phyloP scores from a whole-genome alignment of 1,140 invertebrate species.

The Contarinia nasturtii region DNA sequence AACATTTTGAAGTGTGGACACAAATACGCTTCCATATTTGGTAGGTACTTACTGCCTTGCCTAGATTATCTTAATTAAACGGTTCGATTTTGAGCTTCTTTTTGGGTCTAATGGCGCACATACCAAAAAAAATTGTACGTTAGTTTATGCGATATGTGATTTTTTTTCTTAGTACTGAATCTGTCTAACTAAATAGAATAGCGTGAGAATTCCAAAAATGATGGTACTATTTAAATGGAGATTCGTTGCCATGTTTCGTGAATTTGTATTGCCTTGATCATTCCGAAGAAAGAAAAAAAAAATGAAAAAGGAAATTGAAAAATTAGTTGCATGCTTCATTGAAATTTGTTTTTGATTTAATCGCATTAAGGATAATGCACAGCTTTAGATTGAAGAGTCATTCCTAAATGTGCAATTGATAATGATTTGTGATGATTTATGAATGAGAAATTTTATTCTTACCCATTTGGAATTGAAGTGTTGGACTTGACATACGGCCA shows the following conservation, averaged over 20 bases:
- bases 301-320: neutral
- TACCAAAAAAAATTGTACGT: too few species aligned
- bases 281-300: neutral
- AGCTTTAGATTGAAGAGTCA: too few species aligned
- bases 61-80: too few species aligned
- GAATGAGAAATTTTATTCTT: constrained; percentile 6
- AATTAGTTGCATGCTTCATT: neutral
- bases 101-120: too few species aligned
- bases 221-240: neutral
- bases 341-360: neutral
- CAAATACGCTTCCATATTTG: too few species aligned
- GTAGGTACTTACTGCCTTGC: too few species aligned
- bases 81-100: too few species aligned
- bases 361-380: too few species aligned
- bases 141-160: too few species aligned
- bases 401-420: neutral
- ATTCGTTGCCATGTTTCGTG: neutral
- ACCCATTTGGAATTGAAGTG: constrained; percentile 73
- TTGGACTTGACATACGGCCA: constrained; percentile 87
- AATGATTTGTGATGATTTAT: too few species aligned
- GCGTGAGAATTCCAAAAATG: neutral
- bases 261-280: neutral
- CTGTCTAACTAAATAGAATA: neutral
- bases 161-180: too few species aligned
- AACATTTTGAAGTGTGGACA: too few species aligned